Base-by-base conservation (phyloP, 2,113 vertebrate species). In the Campylomormyrus numenius region DNA sequence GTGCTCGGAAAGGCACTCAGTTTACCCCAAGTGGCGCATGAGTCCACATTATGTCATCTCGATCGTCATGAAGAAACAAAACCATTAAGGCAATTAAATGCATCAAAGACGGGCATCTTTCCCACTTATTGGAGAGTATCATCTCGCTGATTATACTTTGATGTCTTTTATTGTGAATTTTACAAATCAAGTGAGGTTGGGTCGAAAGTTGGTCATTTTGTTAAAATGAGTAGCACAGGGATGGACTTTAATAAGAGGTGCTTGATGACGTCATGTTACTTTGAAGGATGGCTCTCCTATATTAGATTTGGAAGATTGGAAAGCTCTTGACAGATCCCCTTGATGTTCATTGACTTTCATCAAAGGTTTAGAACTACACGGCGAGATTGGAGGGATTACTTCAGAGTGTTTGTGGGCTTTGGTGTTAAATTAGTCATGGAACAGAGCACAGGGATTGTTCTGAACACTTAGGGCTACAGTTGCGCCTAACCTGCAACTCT, bases 291-390 rank as follows among this genome's bases (percentile, higher is more conserved):
- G 91, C 93, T 95, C 91, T 93, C 92, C 93, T 94, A 93, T 94
- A 95, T 95, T 95, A 94, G 93, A 92, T 93, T 91, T 93, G 92
- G 94, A 92, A 95, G 95, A 95, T 94, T 95, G 94, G 94, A 95
- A 95, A 93, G 93, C 93, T 92, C 94, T 95, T 94, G 95, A 94
- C 94, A 94, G 94, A 94, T 94, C 91, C 94, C 93, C 94, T 96
- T 96, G 94, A 96, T 95, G 95, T 95, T 93, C 90, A 92, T 92
- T 94, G 95, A 95, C 94, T 95, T 95, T 95, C 94, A 95, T 96
- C 95, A 95, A 94, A 94, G 94, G 93, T 93, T 95, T 88, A 90
- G 92, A 92, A 94, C 93, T 94, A 93, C 91, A 93, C 92, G 90
- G 92, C 91, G 92, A 94, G 95, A 95, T 94, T 93, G 93, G 92